These are phyloP conservation scores for Zosterops japonicus DNA, from an alignment of 2,113 vertebrate genomes.

Conservation along the genomic window DNA sequence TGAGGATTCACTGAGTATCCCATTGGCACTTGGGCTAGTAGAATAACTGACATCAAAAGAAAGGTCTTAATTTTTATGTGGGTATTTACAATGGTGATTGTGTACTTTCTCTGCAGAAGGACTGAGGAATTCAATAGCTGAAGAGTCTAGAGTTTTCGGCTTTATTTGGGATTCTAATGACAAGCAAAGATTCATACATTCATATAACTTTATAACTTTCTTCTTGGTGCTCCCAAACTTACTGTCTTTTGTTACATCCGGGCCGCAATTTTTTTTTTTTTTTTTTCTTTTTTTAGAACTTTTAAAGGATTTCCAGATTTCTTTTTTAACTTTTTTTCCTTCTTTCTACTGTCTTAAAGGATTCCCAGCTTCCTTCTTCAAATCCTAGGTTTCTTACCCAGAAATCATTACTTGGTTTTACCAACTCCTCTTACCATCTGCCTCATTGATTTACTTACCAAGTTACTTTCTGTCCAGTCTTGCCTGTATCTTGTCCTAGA, in stretches of 20 bases:
- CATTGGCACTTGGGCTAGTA: not conserved
- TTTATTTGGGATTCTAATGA: not conserved
- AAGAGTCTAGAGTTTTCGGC: not conserved
- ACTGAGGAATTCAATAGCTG: not conserved
- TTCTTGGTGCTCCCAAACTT: not conserved
- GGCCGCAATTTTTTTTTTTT: not conserved
- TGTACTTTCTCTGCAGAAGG: not conserved
- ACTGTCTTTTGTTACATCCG: not conserved
- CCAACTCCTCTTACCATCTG: not conserved
- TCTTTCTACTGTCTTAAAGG: not conserved
- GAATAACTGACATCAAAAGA: not conserved
- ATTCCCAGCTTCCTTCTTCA: not conserved
- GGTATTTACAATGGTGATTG: not conserved
- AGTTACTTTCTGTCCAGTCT: not conserved
- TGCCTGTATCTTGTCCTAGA: not conserved
- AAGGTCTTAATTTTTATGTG: not conserved
- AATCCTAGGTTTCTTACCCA: not conserved
- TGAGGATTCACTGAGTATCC: not conserved
- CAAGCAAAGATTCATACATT: not conserved
- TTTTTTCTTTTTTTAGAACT: not conserved
- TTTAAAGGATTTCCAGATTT: too few species aligned
- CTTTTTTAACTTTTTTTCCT: not conserved
- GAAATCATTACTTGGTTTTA: not conserved
- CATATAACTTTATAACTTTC: not conserved
- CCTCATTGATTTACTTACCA: not conserved